phyloP scores from a whole-genome alignment of 2,888 invertebrate species.

The Matsumyia berberina region DNA sequence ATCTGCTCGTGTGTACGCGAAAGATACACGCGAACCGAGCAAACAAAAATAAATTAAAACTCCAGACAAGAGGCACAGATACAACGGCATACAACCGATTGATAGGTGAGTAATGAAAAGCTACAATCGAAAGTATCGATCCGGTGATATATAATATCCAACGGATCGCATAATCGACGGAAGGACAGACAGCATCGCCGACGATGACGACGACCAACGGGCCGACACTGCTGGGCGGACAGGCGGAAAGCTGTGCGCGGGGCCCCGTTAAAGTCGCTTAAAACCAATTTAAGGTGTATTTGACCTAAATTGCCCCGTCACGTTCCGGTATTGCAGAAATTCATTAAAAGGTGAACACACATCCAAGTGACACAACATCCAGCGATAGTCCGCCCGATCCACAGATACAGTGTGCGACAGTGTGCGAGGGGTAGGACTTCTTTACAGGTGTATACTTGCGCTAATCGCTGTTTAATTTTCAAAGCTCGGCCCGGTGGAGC shows the following conservation, averaged over 20 bases:
- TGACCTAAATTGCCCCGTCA: slow-evolving; percentile 79
- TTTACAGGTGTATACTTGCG: slow-evolving; percentile 74
- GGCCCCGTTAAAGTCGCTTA: slow-evolving; percentile 64
- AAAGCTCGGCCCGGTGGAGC: slow-evolving; percentile 36
- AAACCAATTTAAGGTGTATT: slow-evolving; percentile 78
- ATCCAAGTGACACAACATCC: slow-evolving; percentile 70
- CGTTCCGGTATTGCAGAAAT: slow-evolving; percentile 79
- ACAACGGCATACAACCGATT: slow-evolving; percentile 40
- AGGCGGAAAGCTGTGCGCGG: slow-evolving; percentile 23
- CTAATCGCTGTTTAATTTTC: slow-evolving; percentile 74
- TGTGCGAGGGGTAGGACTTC: slow-evolving; percentile 23
- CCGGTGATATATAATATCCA: slow-evolving; percentile 40
- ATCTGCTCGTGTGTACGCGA: slow-evolving; percentile 23
- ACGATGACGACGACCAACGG: slow-evolving; percentile 1
- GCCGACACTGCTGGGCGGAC: slow-evolving; percentile 13
- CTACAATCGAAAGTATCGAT: slow-evolving; percentile 70
- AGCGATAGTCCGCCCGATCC: slow-evolving; percentile 33
- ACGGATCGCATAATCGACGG: slow-evolving; percentile 49
- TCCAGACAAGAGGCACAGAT: slow-evolving; percentile 5
- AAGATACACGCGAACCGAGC: slow-evolving; percentile 2
- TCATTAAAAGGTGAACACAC: slow-evolving; percentile 77
- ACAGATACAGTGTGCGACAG: slow-evolving; percentile 14
- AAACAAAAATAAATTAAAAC: slow-evolving; percentile 24
- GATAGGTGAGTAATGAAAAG: slow-evolving; percentile 71
- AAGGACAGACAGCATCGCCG: no score